A percentile compares a stretch with the other conserved stretches of the same genome.
These are phyloP conservation scores for Elegia similella DNA, from an alignment of 2,888 invertebrate species.

Conservation along the genomic window DNA sequence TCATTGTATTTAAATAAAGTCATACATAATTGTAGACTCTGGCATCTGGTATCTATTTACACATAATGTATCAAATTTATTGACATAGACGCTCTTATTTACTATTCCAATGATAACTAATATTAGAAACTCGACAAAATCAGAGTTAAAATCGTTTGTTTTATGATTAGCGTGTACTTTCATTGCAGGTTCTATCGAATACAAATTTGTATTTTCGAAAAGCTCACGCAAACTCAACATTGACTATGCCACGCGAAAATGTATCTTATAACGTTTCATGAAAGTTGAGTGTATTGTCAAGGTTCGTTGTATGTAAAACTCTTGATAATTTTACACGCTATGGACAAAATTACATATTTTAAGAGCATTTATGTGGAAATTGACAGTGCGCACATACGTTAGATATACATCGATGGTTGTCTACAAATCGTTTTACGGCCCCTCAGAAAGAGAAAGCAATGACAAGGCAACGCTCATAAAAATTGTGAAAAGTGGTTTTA, in stretches of 20 bases:
- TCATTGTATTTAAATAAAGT: neutral
- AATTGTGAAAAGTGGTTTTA: conserved; percentile 28
- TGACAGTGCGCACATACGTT: conserved; percentile 37
- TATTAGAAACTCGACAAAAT: conserved; percentile 65
- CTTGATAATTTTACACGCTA: conserved; percentile 48
- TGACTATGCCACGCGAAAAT: conserved; percentile 24
- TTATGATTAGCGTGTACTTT: conserved; percentile 71
- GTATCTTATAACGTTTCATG: conserved; percentile 22
- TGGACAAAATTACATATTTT: conserved; percentile 51
- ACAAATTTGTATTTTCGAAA: conserved; percentile 60
- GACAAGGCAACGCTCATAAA: conserved; percentile 25
- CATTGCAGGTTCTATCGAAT: conserved; percentile 71
- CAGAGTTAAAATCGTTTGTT: conserved; percentile 69
- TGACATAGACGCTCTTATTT: conserved; percentile 33
- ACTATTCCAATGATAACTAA: conserved; percentile 45
- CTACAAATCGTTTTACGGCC: conserved; percentile 24
- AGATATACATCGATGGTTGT: conserved; percentile 31
- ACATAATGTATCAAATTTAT: neutral
- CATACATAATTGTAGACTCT: neutral
- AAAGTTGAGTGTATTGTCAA: neutral
- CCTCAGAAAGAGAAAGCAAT: conserved; percentile 25
- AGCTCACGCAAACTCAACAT: conserved; percentile 52
- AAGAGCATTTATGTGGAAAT: conserved; percentile 45
- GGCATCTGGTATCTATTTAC: neutral
- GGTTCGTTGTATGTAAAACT: conserved; percentile 35